Conservation (phyloP, 2,888 invertebrate genomes). For the Cantharis lateralis region DNA sequence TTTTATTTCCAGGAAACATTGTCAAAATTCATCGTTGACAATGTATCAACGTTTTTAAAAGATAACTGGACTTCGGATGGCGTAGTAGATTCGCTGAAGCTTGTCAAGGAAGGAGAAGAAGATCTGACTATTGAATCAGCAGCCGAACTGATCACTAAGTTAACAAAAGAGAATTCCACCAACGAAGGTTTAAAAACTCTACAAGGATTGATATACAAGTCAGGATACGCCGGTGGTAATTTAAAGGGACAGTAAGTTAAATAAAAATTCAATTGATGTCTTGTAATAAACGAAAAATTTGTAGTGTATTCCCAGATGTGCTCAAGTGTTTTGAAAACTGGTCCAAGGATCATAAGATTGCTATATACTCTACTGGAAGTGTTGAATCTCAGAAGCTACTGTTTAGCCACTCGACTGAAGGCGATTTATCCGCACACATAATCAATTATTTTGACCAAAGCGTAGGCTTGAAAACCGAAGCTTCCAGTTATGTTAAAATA, state of each 20-base stretch:
- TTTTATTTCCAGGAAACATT: constrained; percentile 65
- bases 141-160: constrained; percentile 74
- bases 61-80: constrained; percentile 72
- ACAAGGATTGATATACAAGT: constrained; percentile 90
- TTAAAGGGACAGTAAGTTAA: constrained; percentile 87
- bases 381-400: constrained; percentile 88
- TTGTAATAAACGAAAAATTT: constrained; percentile 39
- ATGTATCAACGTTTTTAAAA: constrained; percentile 72
- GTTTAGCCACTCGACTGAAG: constrained; percentile 75
- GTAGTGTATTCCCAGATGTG: constrained; percentile 88
- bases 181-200: constrained; percentile 79
- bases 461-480: constrained; percentile 80
- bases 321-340: constrained; percentile 73
- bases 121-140: constrained; percentile 60
- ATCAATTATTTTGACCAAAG: constrained; percentile 86
- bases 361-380: constrained; percentile 91
- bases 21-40: constrained; percentile 76
- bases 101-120: constrained; percentile 60
- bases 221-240: constrained; percentile 78
- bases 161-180: constrained; percentile 82
- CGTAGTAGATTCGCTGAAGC: constrained; percentile 69
- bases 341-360: constrained; percentile 69
- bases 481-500: constrained; percentile 79
- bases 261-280: not conserved
- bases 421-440: constrained; percentile 75